phyloP scores from a whole-genome alignment of 1,140 invertebrate genomes.

The Drosophila bifasciata region DNA sequence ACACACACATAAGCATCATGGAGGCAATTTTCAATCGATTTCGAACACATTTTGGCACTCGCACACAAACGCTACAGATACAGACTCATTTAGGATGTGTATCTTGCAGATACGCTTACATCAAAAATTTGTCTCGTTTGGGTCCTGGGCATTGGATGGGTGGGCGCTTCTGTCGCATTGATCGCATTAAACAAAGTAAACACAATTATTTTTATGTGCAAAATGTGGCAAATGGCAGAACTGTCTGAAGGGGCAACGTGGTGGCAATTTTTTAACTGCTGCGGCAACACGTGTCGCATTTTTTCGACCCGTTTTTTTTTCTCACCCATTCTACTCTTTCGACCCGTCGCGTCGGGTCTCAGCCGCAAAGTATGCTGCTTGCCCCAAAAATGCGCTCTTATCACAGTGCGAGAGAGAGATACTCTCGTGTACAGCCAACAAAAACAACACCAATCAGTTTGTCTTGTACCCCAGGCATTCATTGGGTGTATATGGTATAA shows the following conservation, averaged over 20 bases:
- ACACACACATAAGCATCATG: slow-evolving; percentile 12
- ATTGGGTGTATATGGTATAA: too few relatives aligned
- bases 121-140: slow-evolving; percentile 15
- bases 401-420: slow-evolving; percentile 38
- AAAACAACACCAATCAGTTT: too few relatives aligned
- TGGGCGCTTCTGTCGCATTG: slow-evolving; percentile 40
- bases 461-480: too few relatives aligned
- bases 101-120: slow-evolving; percentile 41
- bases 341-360: slow-evolving; percentile 31
- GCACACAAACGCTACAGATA: slow-evolving; percentile 21
- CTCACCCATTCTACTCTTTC: slow-evolving; percentile 3
- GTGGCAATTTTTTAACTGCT: slow-evolving; percentile 55
- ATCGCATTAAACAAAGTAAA: slow-evolving; percentile 78
- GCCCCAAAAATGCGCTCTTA: slow-evolving; percentile 67
- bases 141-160: neutral
- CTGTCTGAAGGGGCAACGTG: too few relatives aligned
- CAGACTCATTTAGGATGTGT: slow-evolving; percentile 32
- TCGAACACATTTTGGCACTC: slow-evolving; percentile 46
- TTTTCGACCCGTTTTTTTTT: slow-evolving; percentile 26
- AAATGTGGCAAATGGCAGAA: slow-evolving; percentile 54
- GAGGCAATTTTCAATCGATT: slow-evolving; percentile 45
- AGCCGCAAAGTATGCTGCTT: slow-evolving; percentile 66
- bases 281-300: slow-evolving; percentile 62
- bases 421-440: too few relatives aligned
- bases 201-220: slow-evolving; percentile 76